Evolutionary conservation across 2,888 invertebrate species (phyloP).

Genomic region (Fragum fragum): DNA sequence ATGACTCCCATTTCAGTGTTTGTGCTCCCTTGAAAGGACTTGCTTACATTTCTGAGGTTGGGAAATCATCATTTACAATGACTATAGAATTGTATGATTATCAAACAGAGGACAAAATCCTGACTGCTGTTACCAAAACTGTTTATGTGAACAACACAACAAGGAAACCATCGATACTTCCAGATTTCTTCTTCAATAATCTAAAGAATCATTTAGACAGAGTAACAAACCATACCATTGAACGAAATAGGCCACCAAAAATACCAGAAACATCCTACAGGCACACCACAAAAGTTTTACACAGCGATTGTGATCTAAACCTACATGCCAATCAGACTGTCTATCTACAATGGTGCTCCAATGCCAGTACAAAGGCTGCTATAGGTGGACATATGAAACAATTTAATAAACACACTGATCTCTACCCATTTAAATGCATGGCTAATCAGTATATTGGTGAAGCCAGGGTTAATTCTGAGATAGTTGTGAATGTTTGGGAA

Average conservation of each 20-base stretch:
- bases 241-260: neutral
- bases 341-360: conserved; percentile 47
- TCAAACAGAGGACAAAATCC: conserved; percentile 13
- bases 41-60: conserved; percentile 34
- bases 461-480: conserved; percentile 40
- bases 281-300: conserved; percentile 32
- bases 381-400: conserved; percentile 23
- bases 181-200: conserved; percentile 1
- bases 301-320: conserved; percentile 51
- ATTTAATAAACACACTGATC: conserved; percentile 32
- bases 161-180: conserved; percentile 36
- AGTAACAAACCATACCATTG: neutral
- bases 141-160: conserved; percentile 31
- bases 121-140: conserved; percentile 9
- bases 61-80: conserved; percentile 31
- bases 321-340: conserved; percentile 40
- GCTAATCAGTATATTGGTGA: conserved; percentile 44
- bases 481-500: conserved; percentile 44
- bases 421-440: conserved; percentile 40
- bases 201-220: neutral
- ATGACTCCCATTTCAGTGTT: conserved; percentile 32
- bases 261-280: conserved; percentile 16
- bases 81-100: conserved; percentile 14
- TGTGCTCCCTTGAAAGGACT: conserved; percentile 24
- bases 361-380: conserved; percentile 29